A percentile compares a stretch with the other conserved stretches of the same genome.
Evolutionary conservation across 2,888 invertebrate genomes (phyloP).

Genomic region (Unio pictorum): DNA sequence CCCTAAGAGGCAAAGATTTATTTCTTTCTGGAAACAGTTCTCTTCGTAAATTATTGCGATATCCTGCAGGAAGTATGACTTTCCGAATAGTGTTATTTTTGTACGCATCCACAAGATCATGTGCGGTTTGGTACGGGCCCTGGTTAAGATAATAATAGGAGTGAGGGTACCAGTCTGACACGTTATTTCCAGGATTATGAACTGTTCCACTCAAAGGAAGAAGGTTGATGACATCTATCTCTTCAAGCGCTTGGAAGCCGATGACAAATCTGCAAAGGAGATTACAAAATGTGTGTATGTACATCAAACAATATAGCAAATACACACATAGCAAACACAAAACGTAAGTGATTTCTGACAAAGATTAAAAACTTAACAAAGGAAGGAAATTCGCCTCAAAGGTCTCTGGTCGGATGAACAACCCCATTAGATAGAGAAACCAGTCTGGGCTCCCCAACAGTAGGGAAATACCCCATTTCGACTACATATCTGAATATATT

Average conservation of each 20-base stretch:
- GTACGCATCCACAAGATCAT: constrained; percentile 30
- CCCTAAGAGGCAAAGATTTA: constrained; percentile 15
- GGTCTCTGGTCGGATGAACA: too few relatives aligned
- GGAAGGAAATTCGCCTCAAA: too few relatives aligned
- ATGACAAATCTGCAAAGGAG: constrained; percentile 7
- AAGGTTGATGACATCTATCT: constrained; percentile 29
- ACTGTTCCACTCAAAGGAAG: constrained; percentile 40
- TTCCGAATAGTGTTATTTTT: constrained; percentile 25
- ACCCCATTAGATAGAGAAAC: too few relatives aligned
- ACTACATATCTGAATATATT: too few relatives aligned
- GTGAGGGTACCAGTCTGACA: constrained; percentile 35
- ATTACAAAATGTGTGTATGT: too few relatives aligned
- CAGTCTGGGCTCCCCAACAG: too few relatives aligned
- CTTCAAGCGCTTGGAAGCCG: constrained; percentile 23
- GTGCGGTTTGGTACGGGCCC: constrained; percentile 38
- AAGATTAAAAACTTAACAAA: too few relatives aligned
- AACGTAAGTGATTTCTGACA: too few relatives aligned
- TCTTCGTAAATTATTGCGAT: constrained; percentile 24
- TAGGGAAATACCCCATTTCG: too few relatives aligned
- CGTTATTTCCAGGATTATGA: constrained; percentile 42
- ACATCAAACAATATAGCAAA: too few relatives aligned
- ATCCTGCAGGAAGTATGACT: constrained; percentile 31
- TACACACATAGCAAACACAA: too few relatives aligned
- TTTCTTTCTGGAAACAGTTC: constrained; percentile 36
- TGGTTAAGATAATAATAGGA: constrained; percentile 46